Conservation (phyloP, 2,888 invertebrate genomes). For the Neoascia interrupta region DNA sequence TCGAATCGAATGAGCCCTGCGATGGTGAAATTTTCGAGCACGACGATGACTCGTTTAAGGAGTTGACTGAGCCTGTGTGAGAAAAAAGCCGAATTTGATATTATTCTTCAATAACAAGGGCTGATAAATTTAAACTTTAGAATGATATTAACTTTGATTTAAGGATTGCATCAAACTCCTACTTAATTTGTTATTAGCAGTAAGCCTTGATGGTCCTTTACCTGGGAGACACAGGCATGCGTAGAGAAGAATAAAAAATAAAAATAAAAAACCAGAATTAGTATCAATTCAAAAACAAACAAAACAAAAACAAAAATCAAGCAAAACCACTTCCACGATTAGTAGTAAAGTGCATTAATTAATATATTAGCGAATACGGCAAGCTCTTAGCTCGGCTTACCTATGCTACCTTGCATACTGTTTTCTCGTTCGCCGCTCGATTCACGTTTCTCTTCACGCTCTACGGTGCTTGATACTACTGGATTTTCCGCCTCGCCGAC, state of each 20-base stretch:
- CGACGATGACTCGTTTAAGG: slow-evolving; percentile 79
- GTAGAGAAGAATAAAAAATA: slow-evolving; percentile 38
- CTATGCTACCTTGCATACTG: slow-evolving; percentile 49
- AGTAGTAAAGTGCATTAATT: slow-evolving; percentile 41
- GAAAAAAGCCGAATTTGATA: slow-evolving; percentile 1
- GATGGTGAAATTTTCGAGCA: slow-evolving; percentile 79
- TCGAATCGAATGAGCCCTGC: slow-evolving; percentile 79
- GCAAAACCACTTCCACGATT: slow-evolving; percentile 39
- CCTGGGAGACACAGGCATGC: slow-evolving; percentile 58
- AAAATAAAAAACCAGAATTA: slow-evolving; percentile 47
- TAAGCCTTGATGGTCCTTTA: slow-evolving; percentile 76
- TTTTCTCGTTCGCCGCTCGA: slow-evolving; percentile 34
- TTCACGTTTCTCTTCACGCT: slow-evolving; percentile 32
- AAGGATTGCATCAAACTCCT: slow-evolving; percentile 76
- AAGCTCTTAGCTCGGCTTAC: not conserved
- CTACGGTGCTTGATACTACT: not conserved
- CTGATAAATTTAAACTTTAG: slow-evolving; percentile 37
- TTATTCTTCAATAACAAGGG: not conserved
- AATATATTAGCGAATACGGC: not conserved
- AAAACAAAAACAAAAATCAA: slow-evolving; percentile 71
- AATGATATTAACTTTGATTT: slow-evolving; percentile 77
- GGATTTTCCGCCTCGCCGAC: not conserved
- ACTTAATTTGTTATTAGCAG: slow-evolving; percentile 77
- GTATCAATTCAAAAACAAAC: slow-evolving; percentile 69
- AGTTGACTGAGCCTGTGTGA: slow-evolving; percentile 79